Conservation (phyloP, 2,888 invertebrate genomes). For the Cerastis leucographa region DNA sequence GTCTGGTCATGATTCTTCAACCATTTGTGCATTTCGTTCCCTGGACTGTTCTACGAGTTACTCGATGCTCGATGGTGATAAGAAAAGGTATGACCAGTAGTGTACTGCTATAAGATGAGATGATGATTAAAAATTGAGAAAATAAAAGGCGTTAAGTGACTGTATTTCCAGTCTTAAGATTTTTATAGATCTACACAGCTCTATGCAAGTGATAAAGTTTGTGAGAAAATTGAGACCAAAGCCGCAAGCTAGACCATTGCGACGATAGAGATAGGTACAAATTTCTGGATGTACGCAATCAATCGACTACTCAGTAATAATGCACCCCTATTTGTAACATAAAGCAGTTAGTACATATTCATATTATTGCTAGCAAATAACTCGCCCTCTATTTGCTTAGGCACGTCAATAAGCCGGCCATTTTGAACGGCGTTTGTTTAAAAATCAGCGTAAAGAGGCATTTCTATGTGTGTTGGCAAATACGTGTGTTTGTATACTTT, state of each 20-base stretch:
- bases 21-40: not conserved
- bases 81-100: not conserved
- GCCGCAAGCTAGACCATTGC: too few relatives aligned
- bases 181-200: too few relatives aligned
- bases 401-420: slow-evolving; percentile 76
- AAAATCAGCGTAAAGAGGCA: slow-evolving; percentile 76
- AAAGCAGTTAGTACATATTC: slow-evolving; percentile 66
- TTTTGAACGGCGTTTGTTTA: slow-evolving; percentile 75
- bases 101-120: not conserved
- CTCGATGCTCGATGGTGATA: not conserved
- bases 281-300: slow-evolving; percentile 10
- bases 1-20: not conserved
- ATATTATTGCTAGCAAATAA: slow-evolving; percentile 75
- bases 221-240: not conserved
- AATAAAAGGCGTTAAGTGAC: too few relatives aligned
- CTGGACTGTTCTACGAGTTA: not conserved
- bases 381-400: slow-evolving; percentile 80
- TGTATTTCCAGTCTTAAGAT: too few relatives aligned
- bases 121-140: not conserved
- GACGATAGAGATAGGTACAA: not conserved
- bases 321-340: slow-evolving; percentile 66
- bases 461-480: slow-evolving; percentile 69
- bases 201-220: too few relatives aligned
- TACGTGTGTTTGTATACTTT: slow-evolving; percentile 59
- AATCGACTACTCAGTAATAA: slow-evolving; percentile 16